Conservation (phyloP, 2,888 invertebrate genomes). For the Melinopterus prodromus region DNA sequence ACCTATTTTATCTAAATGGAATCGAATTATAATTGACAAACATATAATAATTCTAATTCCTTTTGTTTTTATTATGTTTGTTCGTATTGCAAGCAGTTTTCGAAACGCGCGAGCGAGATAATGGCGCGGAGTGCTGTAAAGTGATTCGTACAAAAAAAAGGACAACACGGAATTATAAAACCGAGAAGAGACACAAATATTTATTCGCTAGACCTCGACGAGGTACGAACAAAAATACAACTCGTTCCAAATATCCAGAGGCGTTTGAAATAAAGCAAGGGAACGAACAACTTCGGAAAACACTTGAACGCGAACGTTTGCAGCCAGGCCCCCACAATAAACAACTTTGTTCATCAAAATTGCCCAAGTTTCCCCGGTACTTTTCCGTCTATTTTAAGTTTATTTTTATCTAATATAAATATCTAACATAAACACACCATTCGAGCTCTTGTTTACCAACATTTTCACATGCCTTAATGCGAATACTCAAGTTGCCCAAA, state of each 20-base stretch:
- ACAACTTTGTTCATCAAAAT: constrained; percentile 4
- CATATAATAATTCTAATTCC: too few relatives aligned
- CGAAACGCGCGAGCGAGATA: too few relatives aligned
- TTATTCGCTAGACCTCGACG: background rate
- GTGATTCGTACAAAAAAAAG: too few relatives aligned
- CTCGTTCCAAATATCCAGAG: background rate
- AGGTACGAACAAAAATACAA: constrained; percentile 4
- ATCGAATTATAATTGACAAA: too few relatives aligned
- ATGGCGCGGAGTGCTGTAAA: too few relatives aligned
- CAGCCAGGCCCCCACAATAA: background rate
- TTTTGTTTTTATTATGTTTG: too few relatives aligned
- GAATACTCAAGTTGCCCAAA: too few relatives aligned
- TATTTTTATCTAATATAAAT: background rate
- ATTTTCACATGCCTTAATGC: background rate
- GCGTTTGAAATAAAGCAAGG: background rate
- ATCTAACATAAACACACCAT: background rate
- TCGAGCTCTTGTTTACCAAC: background rate
- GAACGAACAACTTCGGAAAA: background rate
- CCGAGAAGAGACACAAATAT: background rate
- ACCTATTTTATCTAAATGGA: too few relatives aligned
- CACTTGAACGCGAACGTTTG: background rate
- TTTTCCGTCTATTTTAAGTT: background rate
- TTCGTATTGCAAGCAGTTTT: too few relatives aligned
- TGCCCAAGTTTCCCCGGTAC: background rate
- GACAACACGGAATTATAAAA: background rate